Evolutionary conservation across 2,888 invertebrate genomes (phyloP).

Genomic region (Clunio marinus): DNA sequence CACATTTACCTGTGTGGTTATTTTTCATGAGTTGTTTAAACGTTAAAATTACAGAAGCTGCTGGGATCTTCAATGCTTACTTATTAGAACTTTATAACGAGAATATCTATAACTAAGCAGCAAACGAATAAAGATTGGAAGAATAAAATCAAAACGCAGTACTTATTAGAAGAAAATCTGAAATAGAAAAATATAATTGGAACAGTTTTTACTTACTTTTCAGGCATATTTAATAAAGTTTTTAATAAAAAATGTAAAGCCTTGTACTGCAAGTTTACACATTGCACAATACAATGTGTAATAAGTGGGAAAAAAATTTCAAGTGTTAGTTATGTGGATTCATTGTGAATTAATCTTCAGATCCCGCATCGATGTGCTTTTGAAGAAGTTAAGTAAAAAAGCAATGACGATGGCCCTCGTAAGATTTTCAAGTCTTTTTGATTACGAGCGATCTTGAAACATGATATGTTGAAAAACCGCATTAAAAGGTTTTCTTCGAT

Average conservation of each 20-base stretch:
- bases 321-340: not conserved
- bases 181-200: too few species aligned
- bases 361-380: not conserved
- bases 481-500: conserved; percentile 27
- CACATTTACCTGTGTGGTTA: conserved; percentile 24
- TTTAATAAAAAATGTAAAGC: too few species aligned
- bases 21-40: conserved; percentile 21
- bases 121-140: too few species aligned
- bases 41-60: not conserved
- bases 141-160: too few species aligned
- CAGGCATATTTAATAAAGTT: too few species aligned
- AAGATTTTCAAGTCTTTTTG: too few species aligned
- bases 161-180: too few species aligned
- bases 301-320: not conserved
- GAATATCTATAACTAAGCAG: too few species aligned
- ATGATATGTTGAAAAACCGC: conserved; percentile 19
- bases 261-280: too few species aligned
- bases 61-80: conserved; percentile 4
- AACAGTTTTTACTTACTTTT: too few species aligned
- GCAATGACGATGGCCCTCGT: too few species aligned
- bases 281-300: too few species aligned
- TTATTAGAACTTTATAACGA: not conserved
- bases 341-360: not conserved
- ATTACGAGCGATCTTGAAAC: conserved; percentile 9
- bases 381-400: not conserved